Percentiles rank a stretch among this genome's conserved stretches.
Conservation (phyloP, 1,140 invertebrate species). For the Sitophilus oryzae region DNA sequence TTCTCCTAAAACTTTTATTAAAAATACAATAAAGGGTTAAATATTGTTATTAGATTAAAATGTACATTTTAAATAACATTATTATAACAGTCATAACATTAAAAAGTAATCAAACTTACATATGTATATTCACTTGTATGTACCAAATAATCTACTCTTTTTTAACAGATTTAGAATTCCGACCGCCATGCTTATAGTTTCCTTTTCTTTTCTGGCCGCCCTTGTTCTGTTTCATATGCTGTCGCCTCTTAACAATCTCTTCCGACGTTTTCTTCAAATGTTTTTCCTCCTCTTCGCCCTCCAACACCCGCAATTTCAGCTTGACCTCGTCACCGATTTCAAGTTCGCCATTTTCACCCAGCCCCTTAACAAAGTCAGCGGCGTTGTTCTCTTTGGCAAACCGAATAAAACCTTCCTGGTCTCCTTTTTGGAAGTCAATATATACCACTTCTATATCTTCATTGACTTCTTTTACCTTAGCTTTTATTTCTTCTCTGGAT, state of each 20-base stretch:
- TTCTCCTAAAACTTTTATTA: no score
- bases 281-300: conserved; percentile 63
- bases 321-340: conserved; percentile 51
- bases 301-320: conserved; percentile 53
- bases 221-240: conserved; percentile 43
- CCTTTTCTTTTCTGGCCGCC: conserved; percentile 40
- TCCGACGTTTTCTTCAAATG: conserved; percentile 59
- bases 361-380: conserved; percentile 57
- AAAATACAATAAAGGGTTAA: no score
- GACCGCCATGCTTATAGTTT: conserved; percentile 31
- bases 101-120: no score
- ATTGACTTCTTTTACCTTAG: conserved; percentile 55
- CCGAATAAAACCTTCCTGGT: conserved; percentile 65
- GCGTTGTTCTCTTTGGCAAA: conserved; percentile 64
- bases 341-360: conserved; percentile 55
- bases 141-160: conserved; percentile 27
- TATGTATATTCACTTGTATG: no score
- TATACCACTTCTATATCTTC: conserved; percentile 58
- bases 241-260: conserved; percentile 53
- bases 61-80: no score
- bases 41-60: no score
- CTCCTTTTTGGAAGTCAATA: conserved; percentile 68
- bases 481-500: conserved; percentile 64
- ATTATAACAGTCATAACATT: no score
- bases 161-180: conserved; percentile 26